Conservation (phyloP, 2,797 vertebrate genomes). For the Falco naumanni region DNA sequence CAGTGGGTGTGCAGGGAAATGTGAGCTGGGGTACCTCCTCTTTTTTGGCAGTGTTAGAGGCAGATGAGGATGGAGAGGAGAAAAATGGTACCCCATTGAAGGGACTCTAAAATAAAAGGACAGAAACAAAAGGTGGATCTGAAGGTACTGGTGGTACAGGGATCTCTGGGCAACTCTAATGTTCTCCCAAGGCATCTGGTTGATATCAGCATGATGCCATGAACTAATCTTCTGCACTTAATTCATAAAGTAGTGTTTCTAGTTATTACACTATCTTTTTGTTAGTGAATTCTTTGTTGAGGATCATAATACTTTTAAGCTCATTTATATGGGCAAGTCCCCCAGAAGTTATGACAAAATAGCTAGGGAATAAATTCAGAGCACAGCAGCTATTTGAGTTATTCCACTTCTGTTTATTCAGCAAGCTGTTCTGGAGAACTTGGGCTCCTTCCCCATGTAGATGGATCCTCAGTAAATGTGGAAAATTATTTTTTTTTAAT, state of each 20-base stretch:
- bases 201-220: not conserved
- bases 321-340: not conserved
- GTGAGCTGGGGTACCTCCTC: not conserved
- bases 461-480: not conserved
- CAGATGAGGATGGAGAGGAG: not conserved
- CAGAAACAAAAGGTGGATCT: not conserved
- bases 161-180: not conserved
- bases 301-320: not conserved
- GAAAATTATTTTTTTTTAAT: not conserved
- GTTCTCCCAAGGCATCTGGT: not conserved
- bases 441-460: not conserved
- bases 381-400: not conserved
- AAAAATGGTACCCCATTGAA: not conserved
- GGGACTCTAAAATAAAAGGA: not conserved
- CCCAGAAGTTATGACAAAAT: not conserved
- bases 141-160: not conserved
- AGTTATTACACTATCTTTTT: not conserved
- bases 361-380: not conserved
- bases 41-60: not conserved
- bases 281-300: not conserved
- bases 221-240: not conserved
- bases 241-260: not conserved
- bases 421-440: not conserved
- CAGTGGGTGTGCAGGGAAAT: not conserved
- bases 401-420: constrained; percentile 16